A percentile compares a stretch with the other conserved stretches of the same genome.
Evolutionary conservation across 1,140 invertebrate species (phyloP).

Genomic region (Mycetomoellerius zeteki): DNA sequence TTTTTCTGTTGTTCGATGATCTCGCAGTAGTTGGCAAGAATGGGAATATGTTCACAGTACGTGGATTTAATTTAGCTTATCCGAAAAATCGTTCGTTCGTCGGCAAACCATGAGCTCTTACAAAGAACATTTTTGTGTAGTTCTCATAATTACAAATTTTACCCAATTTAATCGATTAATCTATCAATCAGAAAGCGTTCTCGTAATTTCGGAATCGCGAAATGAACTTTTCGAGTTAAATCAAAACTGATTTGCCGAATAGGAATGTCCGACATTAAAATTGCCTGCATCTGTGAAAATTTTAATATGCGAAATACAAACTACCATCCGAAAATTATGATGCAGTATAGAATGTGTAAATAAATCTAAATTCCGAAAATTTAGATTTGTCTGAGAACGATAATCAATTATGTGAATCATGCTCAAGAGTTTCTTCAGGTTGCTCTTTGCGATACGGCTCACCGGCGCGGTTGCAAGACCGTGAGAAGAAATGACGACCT

Average conservation of each 20-base stretch:
- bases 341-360: neutral
- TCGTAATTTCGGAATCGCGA: neutral
- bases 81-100: constrained; percentile 9
- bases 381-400: neutral
- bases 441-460: constrained; percentile 18
- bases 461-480: constrained; percentile 22
- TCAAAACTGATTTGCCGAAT: neutral
- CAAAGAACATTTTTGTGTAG: neutral
- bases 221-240: neutral
- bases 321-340: neutral
- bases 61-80: constrained; percentile 72
- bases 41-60: constrained; percentile 65
- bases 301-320: neutral
- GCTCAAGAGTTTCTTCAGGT: neutral
- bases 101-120: neutral
- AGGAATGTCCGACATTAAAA: neutral
- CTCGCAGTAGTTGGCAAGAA: constrained; percentile 54
- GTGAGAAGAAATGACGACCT: constrained; percentile 64
- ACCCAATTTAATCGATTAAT: neutral
- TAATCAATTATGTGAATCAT: constrained; percentile 5
- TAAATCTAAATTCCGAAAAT: neutral
- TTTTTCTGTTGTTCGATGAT: constrained; percentile 73
- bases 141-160: neutral
- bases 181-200: neutral
- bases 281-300: neutral